Evolutionary conservation across 2,113 vertebrate genomes (phyloP), one percentile per base, ranked within the genome.

Genomic region (Phyllostomus hastatus): DNA sequence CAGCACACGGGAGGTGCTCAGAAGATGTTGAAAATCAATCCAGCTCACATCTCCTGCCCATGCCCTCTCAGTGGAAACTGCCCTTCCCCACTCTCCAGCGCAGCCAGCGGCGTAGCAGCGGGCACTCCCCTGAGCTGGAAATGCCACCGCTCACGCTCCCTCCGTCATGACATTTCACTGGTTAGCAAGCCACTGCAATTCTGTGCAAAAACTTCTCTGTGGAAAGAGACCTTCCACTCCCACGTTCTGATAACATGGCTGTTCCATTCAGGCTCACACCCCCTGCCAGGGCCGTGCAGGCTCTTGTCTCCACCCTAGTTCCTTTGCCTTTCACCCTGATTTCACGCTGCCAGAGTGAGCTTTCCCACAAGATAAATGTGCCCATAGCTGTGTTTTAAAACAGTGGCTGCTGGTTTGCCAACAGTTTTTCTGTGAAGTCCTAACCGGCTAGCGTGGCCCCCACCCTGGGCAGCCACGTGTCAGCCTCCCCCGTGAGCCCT

Each of bases 201-300:
- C 46, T n/a, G 4, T 8, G 33, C 15, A 22, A 8, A 86, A 38
- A 5, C 1, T 1, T 20, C 50, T 41, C n/a, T 54, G 2, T 41
- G 5, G 66, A 43, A 59, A 69, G 66, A 75, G 72, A 20, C 73
- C 31, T 69, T 94, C 43, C 10, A 16, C 9, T 14, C 24, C 88
- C 12, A 1, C 7, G 10, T 33, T 52, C 10, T 3, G 9, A 15
- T 41, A 48, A 3, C 17, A 26, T 3, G 4, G n/a, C 31, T 16
- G 0, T 33, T 17, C 52, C 28, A 38, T n/a, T 33, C 52, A 67
- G n/a, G 31, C 9, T 17, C 7, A 5, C 11, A 4, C 22, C 57
- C 83, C 35, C 67, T 35, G 11, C 81, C n/a, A 16, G 20, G n/a
- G 24, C 10, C 20, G 7, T 14, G 19, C 2, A 1, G 52, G 8